Conservation (phyloP, 1,140 invertebrate genomes). For the Drosophila nasuta region DNA sequence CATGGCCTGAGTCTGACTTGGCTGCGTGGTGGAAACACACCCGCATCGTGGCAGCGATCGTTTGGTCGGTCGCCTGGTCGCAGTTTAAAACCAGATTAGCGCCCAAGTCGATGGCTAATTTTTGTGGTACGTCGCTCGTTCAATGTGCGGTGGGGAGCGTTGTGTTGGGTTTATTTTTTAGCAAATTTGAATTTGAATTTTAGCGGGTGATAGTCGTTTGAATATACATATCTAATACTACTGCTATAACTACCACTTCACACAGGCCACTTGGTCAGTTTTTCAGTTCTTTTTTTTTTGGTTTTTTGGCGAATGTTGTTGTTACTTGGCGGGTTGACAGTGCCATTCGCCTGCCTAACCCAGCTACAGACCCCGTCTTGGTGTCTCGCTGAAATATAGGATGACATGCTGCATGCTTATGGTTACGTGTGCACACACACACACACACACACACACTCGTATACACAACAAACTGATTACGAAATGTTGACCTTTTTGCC, state of each 20-base stretch:
- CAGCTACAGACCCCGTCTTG: conserved; percentile 9
- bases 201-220: conserved; percentile 78
- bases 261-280: conserved; percentile 71
- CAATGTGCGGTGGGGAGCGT: conserved; percentile 1
- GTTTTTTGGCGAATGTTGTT: conserved; percentile 55
- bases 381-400: conserved; percentile 71
- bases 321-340: conserved; percentile 67
- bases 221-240: conserved; percentile 44
- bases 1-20: conserved; percentile 12
- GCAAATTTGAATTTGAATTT: conserved; percentile 84
- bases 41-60: conserved; percentile 72
- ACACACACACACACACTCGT: conserved; percentile 46
- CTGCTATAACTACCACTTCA: conserved; percentile 23
- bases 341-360: conserved; percentile 47
- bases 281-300: too few species aligned
- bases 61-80: conserved; percentile 34
- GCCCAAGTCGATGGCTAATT: conserved; percentile 81
- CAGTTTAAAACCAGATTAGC: conserved; percentile 82
- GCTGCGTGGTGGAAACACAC: conserved; percentile 59
- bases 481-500: conserved; percentile 79
- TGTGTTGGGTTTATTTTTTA: conserved; percentile 50
- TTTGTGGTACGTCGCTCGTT: conserved; percentile 49
- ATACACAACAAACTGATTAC: conserved; percentile 66
- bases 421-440: conserved; percentile 72
- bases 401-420: conserved; percentile 78